These are phyloP conservation scores for Andrena haemorrhoa DNA, from an alignment of 2,888 invertebrate genomes.

Conservation along the genomic window DNA sequence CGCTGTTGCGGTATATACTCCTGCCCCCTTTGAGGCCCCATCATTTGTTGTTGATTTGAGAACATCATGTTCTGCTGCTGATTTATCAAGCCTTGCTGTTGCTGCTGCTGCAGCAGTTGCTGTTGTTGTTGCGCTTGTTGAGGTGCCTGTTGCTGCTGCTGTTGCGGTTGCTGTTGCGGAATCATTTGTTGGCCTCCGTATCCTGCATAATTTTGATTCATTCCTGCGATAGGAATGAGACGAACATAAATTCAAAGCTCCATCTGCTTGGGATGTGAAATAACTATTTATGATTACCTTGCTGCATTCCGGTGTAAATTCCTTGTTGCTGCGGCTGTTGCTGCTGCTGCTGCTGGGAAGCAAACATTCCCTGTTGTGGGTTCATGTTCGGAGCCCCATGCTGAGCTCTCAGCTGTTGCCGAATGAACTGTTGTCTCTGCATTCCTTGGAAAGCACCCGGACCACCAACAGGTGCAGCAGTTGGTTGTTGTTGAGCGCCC, in stretches of 20 bases:
- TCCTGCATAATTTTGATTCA: constrained; percentile 89
- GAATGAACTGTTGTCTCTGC: constrained; percentile 84
- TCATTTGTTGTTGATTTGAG: constrained; percentile 87
- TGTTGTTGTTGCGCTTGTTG: constrained; percentile 86
- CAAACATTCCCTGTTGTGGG: constrained; percentile 85
- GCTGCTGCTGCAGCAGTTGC: constrained; percentile 83
- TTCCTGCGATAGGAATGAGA: constrained; percentile 79
- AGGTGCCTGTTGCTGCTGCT: constrained; percentile 74
- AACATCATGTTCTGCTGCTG: constrained; percentile 83
- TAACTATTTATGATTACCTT: constrained; percentile 77
- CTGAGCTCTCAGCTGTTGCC: constrained; percentile 83
- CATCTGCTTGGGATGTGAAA: constrained; percentile 5
- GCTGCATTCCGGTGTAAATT: constrained; percentile 88
- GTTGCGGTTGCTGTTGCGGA: constrained; percentile 78
- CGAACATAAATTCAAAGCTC: neutral
- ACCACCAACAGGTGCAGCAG: constrained; percentile 78
- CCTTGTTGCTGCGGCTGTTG: constrained; percentile 85
- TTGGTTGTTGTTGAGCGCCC: constrained; percentile 81
- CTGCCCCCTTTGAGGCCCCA: constrained; percentile 87
- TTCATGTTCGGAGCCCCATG: constrained; percentile 84
- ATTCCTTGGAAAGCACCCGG: constrained; percentile 83
- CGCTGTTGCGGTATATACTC: constrained; percentile 87
- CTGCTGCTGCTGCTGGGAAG: constrained; percentile 85
- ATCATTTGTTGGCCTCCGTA: constrained; percentile 86
- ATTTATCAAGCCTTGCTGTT: constrained; percentile 82